Conservation (phyloP, 1,140 invertebrate species). For the Calliopsis andreniformis region DNA sequence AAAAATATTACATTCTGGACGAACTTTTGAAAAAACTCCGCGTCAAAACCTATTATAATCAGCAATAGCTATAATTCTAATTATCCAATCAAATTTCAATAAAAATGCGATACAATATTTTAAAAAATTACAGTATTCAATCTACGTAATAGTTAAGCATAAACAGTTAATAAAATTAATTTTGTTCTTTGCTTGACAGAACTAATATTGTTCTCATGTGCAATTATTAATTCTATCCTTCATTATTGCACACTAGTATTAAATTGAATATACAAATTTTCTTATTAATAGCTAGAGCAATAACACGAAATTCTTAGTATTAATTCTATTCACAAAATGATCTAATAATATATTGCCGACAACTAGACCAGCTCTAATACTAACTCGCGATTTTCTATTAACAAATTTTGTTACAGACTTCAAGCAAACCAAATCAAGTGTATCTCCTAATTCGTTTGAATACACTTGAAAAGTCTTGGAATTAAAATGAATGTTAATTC, state of each 20-base stretch:
- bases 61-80: not conserved
- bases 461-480: too few relatives aligned
- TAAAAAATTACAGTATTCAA: not conserved
- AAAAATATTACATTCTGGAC: slow-evolving; percentile 31
- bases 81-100: not conserved
- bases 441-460: not conserved
- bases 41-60: not conserved
- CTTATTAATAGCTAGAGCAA: not conserved
- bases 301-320: not conserved
- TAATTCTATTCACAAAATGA: not conserved
- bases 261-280: not conserved
- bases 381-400: not conserved
- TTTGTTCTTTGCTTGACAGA: not conserved
- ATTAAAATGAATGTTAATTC: not conserved
- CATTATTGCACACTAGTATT: slow-evolving; percentile 21
- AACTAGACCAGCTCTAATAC: too few relatives aligned
- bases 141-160: not conserved
- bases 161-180: not conserved
- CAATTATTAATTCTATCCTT: not conserved
- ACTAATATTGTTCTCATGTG: not conserved
- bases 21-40: slow-evolving; percentile 7
- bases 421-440: not conserved
- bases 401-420: not conserved
- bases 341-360: not conserved
- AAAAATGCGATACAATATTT: not conserved